Evolutionary conservation across 2,797 vertebrate genomes (phyloP).

Genomic region (Lacerta agilis): DNA sequence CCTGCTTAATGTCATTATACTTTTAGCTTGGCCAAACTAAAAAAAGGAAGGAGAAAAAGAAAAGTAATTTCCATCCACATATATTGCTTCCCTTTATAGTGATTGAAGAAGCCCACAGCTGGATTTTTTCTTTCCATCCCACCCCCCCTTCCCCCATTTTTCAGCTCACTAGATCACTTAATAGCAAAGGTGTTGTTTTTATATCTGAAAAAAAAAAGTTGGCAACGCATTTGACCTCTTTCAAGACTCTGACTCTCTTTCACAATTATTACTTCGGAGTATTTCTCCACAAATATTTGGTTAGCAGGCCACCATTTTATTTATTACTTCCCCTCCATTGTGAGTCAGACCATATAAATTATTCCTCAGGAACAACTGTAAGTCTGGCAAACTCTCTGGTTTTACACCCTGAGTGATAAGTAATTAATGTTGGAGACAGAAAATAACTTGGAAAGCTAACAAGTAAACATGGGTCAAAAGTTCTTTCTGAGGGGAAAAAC

Average conservation of each 20-base stretch:
- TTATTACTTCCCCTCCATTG: neutral
- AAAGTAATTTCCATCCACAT: constrained; percentile 6
- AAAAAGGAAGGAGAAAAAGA: neutral
- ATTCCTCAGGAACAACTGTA: neutral
- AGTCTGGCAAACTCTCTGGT: neutral
- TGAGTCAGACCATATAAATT: neutral
- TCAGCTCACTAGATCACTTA: constrained; percentile 15
- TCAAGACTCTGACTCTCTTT: neutral
- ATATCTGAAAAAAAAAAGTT: neutral
- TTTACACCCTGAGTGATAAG: neutral
- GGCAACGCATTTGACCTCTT: neutral
- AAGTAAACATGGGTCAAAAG: neutral
- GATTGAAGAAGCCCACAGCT: neutral
- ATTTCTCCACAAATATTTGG: neutral
- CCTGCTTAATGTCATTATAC: neutral
- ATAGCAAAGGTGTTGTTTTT: neutral
- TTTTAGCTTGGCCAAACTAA: neutral
- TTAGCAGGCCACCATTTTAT: neutral
- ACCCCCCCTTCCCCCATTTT: neutral
- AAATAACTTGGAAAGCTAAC: neutral
- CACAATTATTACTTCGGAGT: neutral
- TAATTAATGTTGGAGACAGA: neutral
- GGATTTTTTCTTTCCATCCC: neutral
- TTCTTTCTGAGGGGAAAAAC: neutral
- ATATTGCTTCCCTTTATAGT: neutral